Evolutionary conservation across 2,888 invertebrate genomes (phyloP), one percentile per base, ranked within the genome.

Genomic region (Scaptomyza flava): DNA sequence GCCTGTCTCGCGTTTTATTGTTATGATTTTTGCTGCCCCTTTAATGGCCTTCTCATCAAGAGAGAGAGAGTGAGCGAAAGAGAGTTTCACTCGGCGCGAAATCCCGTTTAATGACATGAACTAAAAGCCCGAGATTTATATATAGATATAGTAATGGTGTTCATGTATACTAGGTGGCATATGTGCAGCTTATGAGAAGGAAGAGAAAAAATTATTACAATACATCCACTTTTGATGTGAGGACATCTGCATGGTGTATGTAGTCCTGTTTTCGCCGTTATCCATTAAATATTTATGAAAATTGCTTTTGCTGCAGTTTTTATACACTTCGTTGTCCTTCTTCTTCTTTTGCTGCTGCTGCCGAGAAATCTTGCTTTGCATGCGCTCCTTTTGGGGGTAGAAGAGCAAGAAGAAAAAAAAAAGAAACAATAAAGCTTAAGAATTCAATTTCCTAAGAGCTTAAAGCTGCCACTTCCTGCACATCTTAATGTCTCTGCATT

Each of bases 231-330:
- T 20, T 20, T 17, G 42, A 23, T 42, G 65, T 48, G 48, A 67
- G 73, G 50, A 63, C 63, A 45, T 45, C 23, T 45, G 51, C 43
- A 45, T 36, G 41, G 20, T 36, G 30, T 34, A 46, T 36, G 30
- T 34, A 46, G 20, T 60, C 34, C 12, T 23, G 64, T 38, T 87
- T 85, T 71, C 78, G 83, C 83, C 78, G 82, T 85, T 87, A 87
- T 78, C 78, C 87, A 87, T 84, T 86, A 84, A 84, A 84, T 80
- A 88, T 84, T 84, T 84, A 84, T 88, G 88, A 84, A 84, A 84
- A 84, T 84, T 86, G 88, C 88, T 84, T 83, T 86, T 84, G 88
- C 83, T 86, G 88, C 84, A 88, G 86, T 82, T 82, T 82, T 82
- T 82, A 87, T 82, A 81, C 82, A 82, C 87, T 87, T 81, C 72